A percentile compares a stretch with the other conserved stretches of the same genome.
These are phyloP conservation scores for Phalanger gymnotis DNA, from an alignment of 2,797 vertebrate genomes.

Conservation along the genomic window DNA sequence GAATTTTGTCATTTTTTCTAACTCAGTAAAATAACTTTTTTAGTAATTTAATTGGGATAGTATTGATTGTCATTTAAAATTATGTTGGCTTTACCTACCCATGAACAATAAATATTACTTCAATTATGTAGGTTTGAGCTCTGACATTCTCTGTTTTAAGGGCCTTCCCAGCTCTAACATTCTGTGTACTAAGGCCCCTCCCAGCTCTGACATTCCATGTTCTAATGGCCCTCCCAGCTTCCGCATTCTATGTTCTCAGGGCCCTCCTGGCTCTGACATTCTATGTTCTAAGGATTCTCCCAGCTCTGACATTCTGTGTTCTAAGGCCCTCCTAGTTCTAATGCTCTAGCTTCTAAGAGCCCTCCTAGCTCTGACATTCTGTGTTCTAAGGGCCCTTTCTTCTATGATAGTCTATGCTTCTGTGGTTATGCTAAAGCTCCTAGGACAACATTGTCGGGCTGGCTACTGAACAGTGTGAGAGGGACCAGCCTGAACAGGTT, in stretches of 20 bases:
- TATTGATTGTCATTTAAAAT: no score
- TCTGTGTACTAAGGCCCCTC: no score
- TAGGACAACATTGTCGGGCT: neutral
- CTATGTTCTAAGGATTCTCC: neutral
- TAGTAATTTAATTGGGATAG: no score
- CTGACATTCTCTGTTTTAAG: neutral
- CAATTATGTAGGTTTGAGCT: neutral
- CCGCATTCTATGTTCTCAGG: neutral
- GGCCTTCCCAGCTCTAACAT: no score
- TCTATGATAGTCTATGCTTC: neutral
- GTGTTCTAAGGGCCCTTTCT: neutral
- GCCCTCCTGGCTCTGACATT: neutral
- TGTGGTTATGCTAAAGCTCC: neutral
- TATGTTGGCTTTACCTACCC: no score
- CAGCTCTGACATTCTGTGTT: neutral
- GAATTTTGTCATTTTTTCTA: no score
- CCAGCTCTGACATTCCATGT: no score
- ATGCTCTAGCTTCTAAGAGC: neutral
- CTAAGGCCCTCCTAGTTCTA: neutral
- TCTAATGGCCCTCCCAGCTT: neutral
- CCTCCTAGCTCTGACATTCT: neutral
- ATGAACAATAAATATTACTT: no score
- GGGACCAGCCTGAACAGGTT: neutral
- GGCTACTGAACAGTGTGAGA: neutral
- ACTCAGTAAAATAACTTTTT: no score